Base-by-base conservation (phyloP, 1,140 invertebrate species). In the Lordiphosa collinella region DNA sequence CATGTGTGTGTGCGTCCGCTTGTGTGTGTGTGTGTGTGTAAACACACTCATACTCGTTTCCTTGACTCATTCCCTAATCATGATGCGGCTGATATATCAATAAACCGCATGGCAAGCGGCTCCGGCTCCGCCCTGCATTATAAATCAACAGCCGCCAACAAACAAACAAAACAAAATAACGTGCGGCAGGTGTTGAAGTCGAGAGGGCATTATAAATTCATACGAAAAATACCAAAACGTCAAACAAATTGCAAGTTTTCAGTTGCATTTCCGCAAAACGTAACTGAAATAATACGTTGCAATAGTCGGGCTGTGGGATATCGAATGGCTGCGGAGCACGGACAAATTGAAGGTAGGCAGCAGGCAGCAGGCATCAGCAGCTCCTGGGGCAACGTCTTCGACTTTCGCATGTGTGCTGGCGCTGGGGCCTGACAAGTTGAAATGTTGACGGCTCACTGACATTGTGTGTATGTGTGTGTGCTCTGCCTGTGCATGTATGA, bases 231-330 rank as follows among this genome's bases (percentile, higher is more conserved):
- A 82, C 55, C 78, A 49, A 76, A 82, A 82, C 76, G 76, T 82
- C 76, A 82, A 82, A 82, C 76, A 82, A 82, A 82, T 82, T 82
- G 76, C 76, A 84, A 82, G 78, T 82, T 82, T 82, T 84, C 78
- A 82, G 76, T 82, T 82, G 78, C 76, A 84, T 84, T 82, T 82
- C 76, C 76, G 76, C 76, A 84, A 82, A 76, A 84, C 78, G 76
- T 78, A 76, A 67, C 71, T 84, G 72, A 82, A 82, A 82, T 82
- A 82, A 82, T 82, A 82, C 67, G 62, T 84, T 82, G 46, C 66
- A 67, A 58, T 66, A 67, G 47, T 31, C 29, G 53, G 40, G 11
- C 8, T 25, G 16, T 36, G 22, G 59, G 44, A 58, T 79, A 75
- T 80, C 70, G 70, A 67, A 70, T 69, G 46, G 64, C 55, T 43